These are phyloP conservation scores for Scomber colias DNA, from an alignment of 2,113 vertebrate species.

Conservation along the genomic window DNA sequence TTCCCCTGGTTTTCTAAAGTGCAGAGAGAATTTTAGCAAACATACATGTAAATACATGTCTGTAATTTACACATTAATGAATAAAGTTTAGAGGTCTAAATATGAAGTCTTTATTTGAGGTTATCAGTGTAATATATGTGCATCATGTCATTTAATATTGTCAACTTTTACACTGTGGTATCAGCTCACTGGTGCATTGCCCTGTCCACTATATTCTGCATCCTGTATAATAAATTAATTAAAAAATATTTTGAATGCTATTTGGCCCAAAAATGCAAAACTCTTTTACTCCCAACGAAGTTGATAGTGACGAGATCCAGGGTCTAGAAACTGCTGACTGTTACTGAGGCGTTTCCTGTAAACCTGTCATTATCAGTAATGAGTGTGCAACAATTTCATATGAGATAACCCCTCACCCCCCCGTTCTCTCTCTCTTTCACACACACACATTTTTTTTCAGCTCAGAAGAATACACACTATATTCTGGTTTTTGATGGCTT, in stretches of 20 bases:
- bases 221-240: no score
- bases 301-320: background rate
- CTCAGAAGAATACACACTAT: constrained; percentile 92
- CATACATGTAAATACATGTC: no score
- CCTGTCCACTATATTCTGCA: background rate
- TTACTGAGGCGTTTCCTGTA: constrained; percentile 21
- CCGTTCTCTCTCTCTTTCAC: background rate
- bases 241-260: background rate
- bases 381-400: constrained; percentile 16
- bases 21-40: background rate
- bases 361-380: constrained; percentile 38
- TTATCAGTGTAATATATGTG: no score
- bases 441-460: constrained; percentile 75
- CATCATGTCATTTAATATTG: background rate
- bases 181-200: no score
- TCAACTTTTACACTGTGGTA: background rate
- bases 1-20: background rate
- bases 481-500: constrained; percentile 92
- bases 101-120: no score
- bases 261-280: background rate
- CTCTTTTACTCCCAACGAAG: background rate
- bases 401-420: constrained; percentile 47
- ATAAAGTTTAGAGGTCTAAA: background rate
- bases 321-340: background rate
- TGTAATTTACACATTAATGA: background rate